phyloP scores from a whole-genome alignment of 2,888 invertebrate species.

The Philereme vetulata region DNA sequence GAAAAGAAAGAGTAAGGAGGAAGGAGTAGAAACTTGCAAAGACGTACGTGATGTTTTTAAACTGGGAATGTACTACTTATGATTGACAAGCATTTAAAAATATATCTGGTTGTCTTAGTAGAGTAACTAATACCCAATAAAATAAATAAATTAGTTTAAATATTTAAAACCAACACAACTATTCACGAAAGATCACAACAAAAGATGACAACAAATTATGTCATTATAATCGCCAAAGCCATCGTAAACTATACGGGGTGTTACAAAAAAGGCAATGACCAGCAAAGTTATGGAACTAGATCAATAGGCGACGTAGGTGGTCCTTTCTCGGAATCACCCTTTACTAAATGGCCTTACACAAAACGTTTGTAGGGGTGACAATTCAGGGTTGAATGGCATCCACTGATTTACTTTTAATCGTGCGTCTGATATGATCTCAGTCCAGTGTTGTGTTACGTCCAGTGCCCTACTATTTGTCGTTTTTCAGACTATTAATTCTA shows the following conservation, averaged over 20 bases:
- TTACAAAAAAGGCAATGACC: conserved; percentile 57
- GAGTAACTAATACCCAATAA: too few relatives aligned
- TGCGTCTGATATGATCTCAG: conserved; percentile 72
- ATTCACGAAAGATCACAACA: conserved; percentile 36
- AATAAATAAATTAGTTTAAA: not conserved
- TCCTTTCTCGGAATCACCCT: conserved; percentile 75
- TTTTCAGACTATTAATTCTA: conserved; percentile 37
- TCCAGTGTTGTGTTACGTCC: conserved; percentile 71
- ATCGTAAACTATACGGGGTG: conserved; percentile 45
- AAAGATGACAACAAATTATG: conserved; percentile 68
- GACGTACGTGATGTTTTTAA: too few relatives aligned
- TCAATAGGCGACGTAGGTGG: conserved; percentile 74
- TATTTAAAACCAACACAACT: conserved; percentile 7
- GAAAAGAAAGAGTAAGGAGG: too few relatives aligned
- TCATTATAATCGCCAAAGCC: conserved; percentile 58
- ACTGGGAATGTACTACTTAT: not conserved
- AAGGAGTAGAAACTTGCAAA: not conserved
- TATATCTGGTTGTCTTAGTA: too few relatives aligned
- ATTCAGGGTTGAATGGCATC: conserved; percentile 65
- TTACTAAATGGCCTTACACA: conserved; percentile 54
- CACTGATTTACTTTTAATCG: conserved; percentile 78
- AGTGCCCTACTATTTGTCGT: conserved; percentile 52
- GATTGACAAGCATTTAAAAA: too few relatives aligned
- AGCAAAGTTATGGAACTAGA: conserved; percentile 58
- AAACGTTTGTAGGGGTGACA: conserved; percentile 53